A percentile compares a stretch with the other conserved stretches of the same genome.
Conservation (phyloP, 1,140 invertebrate genomes). For the Radopholus similis region DNA sequence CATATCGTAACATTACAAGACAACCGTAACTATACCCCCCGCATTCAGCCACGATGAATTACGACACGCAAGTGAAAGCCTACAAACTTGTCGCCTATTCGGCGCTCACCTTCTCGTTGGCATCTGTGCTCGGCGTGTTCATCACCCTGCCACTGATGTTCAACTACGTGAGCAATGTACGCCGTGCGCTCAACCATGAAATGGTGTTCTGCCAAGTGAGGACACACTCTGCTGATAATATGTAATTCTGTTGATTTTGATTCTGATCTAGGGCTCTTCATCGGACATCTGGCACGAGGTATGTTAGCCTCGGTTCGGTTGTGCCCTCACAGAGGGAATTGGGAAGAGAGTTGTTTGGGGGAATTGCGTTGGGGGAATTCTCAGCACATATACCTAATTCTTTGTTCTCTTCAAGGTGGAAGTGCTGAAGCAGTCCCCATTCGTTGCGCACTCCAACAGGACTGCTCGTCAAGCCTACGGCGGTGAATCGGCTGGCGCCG, state of each 20-base stretch:
- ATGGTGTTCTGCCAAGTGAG: conserved; percentile 33
- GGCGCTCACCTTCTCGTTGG: conserved; percentile 39
- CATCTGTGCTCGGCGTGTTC: conserved; percentile 36
- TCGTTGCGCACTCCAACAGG: conserved; percentile 2
- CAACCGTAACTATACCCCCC: no score
- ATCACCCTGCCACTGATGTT: conserved; percentile 44
- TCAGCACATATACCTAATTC: no score
- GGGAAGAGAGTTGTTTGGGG: no score
- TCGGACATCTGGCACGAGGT: conserved; percentile 14
- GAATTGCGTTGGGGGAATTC: no score
- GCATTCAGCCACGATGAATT: conserved; percentile 7
- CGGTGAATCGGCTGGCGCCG: not conserved
- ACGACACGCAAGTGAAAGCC: conserved; percentile 18
- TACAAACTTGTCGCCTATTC: conserved; percentile 41
- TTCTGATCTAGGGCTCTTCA: not conserved
- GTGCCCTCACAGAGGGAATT: no score
- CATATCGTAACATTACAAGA: no score
- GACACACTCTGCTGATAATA: not conserved
- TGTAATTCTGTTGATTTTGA: not conserved
- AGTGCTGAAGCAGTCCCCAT: conserved; percentile 9
- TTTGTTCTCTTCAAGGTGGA: no score
- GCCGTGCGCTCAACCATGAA: conserved; percentile 33
- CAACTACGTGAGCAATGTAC: conserved; percentile 42
- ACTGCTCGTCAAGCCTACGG: conserved; percentile 9
- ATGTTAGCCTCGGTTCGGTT: not conserved